A percentile compares a stretch with the other conserved stretches of the same genome.
Conservation (phyloP, 2,113 vertebrate species). For the Eretmochelys imbricata region DNA sequence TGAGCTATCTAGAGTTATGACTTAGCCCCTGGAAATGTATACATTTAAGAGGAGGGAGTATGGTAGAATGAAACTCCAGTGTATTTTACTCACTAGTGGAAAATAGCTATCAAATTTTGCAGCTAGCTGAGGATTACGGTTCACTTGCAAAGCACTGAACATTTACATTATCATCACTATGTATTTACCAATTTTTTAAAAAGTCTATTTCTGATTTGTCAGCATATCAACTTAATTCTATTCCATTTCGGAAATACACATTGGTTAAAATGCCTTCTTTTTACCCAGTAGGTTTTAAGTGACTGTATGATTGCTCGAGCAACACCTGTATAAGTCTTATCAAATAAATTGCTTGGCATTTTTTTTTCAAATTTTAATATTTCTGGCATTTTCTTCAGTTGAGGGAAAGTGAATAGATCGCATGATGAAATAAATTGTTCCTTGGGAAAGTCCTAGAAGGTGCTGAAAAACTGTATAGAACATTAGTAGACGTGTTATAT, state of each 20-base stretch:
- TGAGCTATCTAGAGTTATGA: accelerated
- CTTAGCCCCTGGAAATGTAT: neutral
- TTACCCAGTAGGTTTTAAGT: too few species aligned
- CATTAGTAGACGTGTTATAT: too few species aligned
- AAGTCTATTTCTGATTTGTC: neutral
- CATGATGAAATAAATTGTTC: neutral
- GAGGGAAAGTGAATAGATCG: neutral
- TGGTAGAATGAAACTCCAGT: neutral
- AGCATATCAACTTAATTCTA: neutral
- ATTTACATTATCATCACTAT: neutral
- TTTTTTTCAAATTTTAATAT: accelerated
- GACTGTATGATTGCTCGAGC: too few species aligned
- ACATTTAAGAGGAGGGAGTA: neutral
- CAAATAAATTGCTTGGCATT: too few species aligned
- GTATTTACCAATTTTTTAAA: neutral
- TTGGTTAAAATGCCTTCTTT: neutral
- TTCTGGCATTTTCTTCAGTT: neutral
- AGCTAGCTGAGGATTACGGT: neutral
- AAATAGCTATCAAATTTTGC: accelerated
- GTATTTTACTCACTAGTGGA: neutral
- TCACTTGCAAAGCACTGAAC: neutral
- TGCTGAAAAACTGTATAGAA: neutral
- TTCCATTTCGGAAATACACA: neutral
- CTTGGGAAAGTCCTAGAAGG: neutral
- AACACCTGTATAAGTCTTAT: too few species aligned